Base-by-base conservation (phyloP, 1,140 invertebrate species). In the Protaetia brevitarsis region DNA sequence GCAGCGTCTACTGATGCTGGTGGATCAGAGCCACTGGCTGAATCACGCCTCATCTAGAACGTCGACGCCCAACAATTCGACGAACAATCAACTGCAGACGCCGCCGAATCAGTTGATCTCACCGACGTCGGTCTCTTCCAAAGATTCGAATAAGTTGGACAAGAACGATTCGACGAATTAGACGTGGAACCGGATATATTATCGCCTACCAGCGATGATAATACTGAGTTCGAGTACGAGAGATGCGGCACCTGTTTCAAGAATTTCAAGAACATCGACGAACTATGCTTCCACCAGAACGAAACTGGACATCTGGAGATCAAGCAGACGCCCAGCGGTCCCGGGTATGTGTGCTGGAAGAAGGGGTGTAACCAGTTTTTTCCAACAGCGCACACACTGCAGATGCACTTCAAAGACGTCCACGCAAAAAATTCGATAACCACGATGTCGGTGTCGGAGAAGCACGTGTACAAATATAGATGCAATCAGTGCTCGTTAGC, bases 401-500 rank as follows among this genome's bases (percentile, higher is more conserved):
- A 95, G 76, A 88, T 88, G 75, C 90, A 92, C 75, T 93, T 92
- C 77, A 85, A 89, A 77, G 91, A 93, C 80, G 87, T 91, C 62
- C 94, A 95, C 73, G 89, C 87, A 10, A 85, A 87, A 71, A 86
- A 88, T 75, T 83, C 83, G 5, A 85, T 85, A 63, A 82, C 85
- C 65, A 86, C 86, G 66, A 85, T 89, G 76, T 87, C 94, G 0
- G 91, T 96, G 8, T 94, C 93, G 6, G 95, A 97, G 74, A 93
- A 94, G 71, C 94, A 97, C 77, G 93, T 97, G 3, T 97, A 97
- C 79, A 97, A 97, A 76, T 97, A 95, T 77, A 85, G 95, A 19
- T 98, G 95, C 78, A 95, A 92, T 74, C 92, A 97, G 78, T 98
- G 96, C 76, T 95, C 92, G 66, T 81, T 97, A 19, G 95, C 95